Conservation (phyloP, 2,797 vertebrate genomes). For the Anomalospiza imberbis region DNA sequence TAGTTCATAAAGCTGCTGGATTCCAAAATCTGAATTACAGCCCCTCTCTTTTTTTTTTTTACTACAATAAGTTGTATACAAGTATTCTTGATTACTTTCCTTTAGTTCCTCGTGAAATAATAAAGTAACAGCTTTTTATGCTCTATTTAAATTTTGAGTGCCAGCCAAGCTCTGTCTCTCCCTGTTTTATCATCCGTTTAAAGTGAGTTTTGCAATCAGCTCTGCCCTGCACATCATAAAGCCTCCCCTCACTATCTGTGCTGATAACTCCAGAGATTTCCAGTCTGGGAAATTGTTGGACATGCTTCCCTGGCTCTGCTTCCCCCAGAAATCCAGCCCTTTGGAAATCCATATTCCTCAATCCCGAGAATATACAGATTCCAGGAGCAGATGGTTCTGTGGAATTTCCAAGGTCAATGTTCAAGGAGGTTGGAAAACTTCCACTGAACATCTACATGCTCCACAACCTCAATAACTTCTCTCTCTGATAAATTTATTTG, state of each 20-base stretch:
- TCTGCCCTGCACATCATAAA: constrained; percentile 15
- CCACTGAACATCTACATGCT: background rate
- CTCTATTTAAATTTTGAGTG: constrained; percentile 64
- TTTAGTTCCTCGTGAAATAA: constrained; percentile 57
- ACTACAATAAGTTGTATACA: constrained; percentile 49
- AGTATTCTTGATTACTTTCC: constrained; percentile 60
- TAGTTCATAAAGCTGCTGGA: constrained; percentile 28
- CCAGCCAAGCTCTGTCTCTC: constrained; percentile 32
- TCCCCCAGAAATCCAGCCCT: constrained; percentile 18
- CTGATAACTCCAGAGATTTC: constrained; percentile 53
- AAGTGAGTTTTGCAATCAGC: constrained; percentile 36
- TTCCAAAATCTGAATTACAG: constrained; percentile 45
- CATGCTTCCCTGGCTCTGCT: constrained; percentile 32
- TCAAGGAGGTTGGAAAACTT: constrained; percentile 33
- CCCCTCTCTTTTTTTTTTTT: background rate
- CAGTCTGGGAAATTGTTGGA: constrained; percentile 42
- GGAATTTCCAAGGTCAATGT: constrained; percentile 24
- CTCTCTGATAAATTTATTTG: background rate
- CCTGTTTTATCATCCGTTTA: constrained; percentile 35
- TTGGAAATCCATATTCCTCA: constrained; percentile 22
- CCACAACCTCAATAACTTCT: background rate
- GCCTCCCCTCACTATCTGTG: background rate
- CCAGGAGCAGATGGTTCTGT: constrained; percentile 13
- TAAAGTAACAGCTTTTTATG: constrained; percentile 63
- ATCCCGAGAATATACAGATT: background rate